phyloP scores from a whole-genome alignment of 35 echinoderm and acorn worm species.

The Apostichopus californicus region DNA sequence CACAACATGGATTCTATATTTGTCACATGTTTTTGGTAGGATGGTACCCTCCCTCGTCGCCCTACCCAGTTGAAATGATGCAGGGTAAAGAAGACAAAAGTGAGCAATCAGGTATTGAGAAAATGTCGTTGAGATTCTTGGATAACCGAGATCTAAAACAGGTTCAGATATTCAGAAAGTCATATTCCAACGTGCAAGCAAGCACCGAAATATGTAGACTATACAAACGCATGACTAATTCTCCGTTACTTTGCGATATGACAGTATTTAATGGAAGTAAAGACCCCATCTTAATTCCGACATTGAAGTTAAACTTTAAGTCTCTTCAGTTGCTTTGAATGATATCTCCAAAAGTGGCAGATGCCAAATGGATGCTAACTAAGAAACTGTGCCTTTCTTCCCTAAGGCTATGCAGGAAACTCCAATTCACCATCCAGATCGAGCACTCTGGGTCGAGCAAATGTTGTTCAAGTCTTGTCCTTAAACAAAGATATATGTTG shows the following conservation, averaged over 20 bases:
- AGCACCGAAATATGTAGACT: not conserved
- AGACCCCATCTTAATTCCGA: not conserved
- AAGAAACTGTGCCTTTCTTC: no score
- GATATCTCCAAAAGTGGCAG: no score
- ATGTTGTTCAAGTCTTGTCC: no score
- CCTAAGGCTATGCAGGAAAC: no score
- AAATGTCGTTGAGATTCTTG: not conserved
- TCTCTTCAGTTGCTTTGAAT: no score
- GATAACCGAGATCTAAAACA: conserved; percentile 38
- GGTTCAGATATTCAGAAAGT: not conserved
- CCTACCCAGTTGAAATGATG: not conserved
- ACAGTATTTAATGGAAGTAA: conserved; percentile 11
- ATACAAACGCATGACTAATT: not conserved
- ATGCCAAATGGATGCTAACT: no score
- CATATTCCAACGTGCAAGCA: not conserved
- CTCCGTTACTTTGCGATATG: not conserved
- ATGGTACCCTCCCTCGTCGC: not conserved
- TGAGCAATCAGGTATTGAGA: not conserved
- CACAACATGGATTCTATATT: not conserved
- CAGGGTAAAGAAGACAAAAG: not conserved
- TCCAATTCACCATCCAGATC: no score
- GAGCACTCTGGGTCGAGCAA: no score
- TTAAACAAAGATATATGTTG: no score
- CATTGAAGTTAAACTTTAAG: not conserved
- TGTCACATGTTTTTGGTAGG: conserved; percentile 1